These are phyloP conservation scores for Pseudachorutes palmiensis DNA, from an alignment of 1,140 invertebrate genomes.

Conservation along the genomic window DNA sequence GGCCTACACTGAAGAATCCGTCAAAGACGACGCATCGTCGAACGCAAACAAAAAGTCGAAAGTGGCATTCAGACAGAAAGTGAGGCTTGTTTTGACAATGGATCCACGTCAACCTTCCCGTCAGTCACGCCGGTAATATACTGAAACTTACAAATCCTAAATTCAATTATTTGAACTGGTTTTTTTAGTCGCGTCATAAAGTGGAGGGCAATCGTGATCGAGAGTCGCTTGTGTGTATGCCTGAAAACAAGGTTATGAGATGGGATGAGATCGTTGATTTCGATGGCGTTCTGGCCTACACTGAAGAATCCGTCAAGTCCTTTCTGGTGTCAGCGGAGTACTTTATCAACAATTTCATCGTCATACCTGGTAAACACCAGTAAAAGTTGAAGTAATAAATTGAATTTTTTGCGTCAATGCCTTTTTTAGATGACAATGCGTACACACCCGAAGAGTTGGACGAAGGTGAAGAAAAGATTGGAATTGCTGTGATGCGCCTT, in stretches of 20 bases:
- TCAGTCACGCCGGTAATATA: neutral
- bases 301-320: slow-evolving; percentile 9
- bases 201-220: too few species aligned
- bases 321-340: neutral
- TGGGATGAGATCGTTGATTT: neutral
- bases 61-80: neutral
- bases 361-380: slow-evolving; percentile 3
- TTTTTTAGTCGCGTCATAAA: neutral
- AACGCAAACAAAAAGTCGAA: neutral
- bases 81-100: neutral
- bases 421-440: neutral
- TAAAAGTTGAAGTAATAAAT: neutral
- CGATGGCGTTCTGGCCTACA: neutral
- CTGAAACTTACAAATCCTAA: neutral
- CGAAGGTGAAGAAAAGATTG: slow-evolving; percentile 13
- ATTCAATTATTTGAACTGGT: neutral
- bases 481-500: slow-evolving; percentile 25
- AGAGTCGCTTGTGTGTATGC: neutral
- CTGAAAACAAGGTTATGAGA: neutral
- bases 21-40: neutral
- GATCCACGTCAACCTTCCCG: neutral
- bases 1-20: slow-evolving; percentile 14
- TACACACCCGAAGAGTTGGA: slow-evolving; percentile 13
- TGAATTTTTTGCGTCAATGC: neutral
- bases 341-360: neutral